Conservation (phyloP, 1,140 invertebrate genomes). For the Ceratosolen solmsi region DNA sequence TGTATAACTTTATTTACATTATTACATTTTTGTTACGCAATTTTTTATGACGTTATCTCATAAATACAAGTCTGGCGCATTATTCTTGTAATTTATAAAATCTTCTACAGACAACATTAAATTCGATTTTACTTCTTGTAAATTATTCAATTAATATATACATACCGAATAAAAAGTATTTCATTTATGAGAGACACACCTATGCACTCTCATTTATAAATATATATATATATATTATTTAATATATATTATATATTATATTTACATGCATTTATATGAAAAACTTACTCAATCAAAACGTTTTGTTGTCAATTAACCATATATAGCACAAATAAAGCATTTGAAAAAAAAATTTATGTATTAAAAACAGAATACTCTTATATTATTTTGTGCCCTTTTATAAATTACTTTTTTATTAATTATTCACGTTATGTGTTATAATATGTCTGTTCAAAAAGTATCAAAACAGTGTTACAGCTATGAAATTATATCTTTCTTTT, state of each 20-base stretch:
- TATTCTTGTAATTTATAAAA: slow-evolving; percentile 55
- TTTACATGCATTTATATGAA: slow-evolving; percentile 25
- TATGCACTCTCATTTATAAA: slow-evolving; percentile 22
- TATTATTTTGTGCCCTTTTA: slow-evolving; percentile 20
- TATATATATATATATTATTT: not conserved
- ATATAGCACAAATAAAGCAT: slow-evolving; percentile 11
- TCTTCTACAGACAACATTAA: slow-evolving; percentile 47
- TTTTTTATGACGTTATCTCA: slow-evolving; percentile 8
- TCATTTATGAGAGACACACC: slow-evolving; percentile 27
- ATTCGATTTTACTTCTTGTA: slow-evolving; percentile 24
- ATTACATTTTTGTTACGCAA: slow-evolving; percentile 47
- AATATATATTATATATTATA: slow-evolving; percentile 34
- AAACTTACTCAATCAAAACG: slow-evolving; percentile 14
- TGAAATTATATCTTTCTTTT: slow-evolving; percentile 12
- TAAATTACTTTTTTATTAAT: not conserved
- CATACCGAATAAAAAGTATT: slow-evolving; percentile 46
- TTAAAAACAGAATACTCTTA: slow-evolving; percentile 17
- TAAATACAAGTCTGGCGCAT: slow-evolving; percentile 45
- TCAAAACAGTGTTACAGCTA: not conserved
- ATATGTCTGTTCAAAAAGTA: slow-evolving; percentile 7
- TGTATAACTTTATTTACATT: slow-evolving; percentile 55
- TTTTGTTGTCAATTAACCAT: not conserved
- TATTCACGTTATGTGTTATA: not conserved
- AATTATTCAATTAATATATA: slow-evolving; percentile 45
- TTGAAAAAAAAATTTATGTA: not conserved